phyloP scores from a whole-genome alignment of 2,113 vertebrate genomes.

The Pachyramphus minor region DNA sequence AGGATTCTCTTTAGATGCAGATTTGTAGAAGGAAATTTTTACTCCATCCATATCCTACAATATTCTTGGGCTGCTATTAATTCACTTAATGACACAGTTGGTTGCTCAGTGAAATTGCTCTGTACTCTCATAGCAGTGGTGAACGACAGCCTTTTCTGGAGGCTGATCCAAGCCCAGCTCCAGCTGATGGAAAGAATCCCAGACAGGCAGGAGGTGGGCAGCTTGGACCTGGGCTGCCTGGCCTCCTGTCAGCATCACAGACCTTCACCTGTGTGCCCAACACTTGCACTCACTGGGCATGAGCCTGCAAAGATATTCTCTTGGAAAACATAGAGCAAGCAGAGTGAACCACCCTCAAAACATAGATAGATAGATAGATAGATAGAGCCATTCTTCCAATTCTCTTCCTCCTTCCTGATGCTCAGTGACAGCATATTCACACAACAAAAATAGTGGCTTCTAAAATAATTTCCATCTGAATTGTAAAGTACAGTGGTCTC shows the following conservation, averaged over 20 bases:
- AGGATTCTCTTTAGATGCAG: neutral
- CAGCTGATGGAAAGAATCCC: neutral
- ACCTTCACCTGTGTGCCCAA: rapidly evolving
- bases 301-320: neutral
- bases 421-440: neutral
- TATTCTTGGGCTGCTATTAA: neutral
- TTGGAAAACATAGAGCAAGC: neutral
- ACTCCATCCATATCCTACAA: neutral
- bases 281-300: neutral
- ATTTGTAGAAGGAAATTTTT: neutral
- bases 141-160: neutral
- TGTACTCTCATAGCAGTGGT: rapidly evolving
- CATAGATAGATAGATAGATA: rapidly evolving
- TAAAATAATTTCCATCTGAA: neutral
- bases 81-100: neutral
- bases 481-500: neutral
- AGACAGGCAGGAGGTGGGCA: neutral
- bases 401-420: neutral
- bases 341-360: rapidly evolving
- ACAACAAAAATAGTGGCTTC: neutral
- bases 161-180: neutral
- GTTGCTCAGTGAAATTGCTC: neutral
- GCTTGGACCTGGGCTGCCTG: neutral
- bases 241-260: neutral
- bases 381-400: neutral